phyloP scores from a whole-genome alignment of 2,888 invertebrate genomes.

The Abrostola triplasia region DNA sequence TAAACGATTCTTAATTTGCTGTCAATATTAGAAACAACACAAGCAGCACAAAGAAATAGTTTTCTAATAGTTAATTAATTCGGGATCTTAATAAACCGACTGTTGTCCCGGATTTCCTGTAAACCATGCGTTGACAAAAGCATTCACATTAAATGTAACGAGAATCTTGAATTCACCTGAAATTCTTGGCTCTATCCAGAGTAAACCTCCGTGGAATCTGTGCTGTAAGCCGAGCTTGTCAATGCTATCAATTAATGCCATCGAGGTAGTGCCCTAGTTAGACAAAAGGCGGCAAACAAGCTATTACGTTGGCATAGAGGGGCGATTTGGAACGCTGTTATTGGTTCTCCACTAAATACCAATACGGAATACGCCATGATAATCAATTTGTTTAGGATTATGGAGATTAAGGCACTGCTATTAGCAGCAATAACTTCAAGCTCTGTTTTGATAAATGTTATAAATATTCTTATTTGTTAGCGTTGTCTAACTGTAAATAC shows the following conservation, averaged over 20 bases:
- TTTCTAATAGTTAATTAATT: conserved; percentile 27
- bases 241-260: conserved; percentile 82
- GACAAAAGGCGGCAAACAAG: conserved; percentile 76
- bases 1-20: too few relatives aligned
- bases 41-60: conserved; percentile 14
- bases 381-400: conserved; percentile 41
- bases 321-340: conserved; percentile 64
- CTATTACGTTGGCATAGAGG: conserved; percentile 66
- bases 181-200: conserved; percentile 50
- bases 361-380: conserved; percentile 51
- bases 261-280: conserved; percentile 78
- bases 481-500: too few relatives aligned
- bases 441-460: conserved; percentile 9
- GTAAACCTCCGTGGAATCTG: conserved; percentile 61
- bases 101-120: conserved; percentile 7
- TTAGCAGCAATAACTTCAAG: conserved; percentile 28
- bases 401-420: conserved; percentile 24
- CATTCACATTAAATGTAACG: conserved; percentile 43
- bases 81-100: conserved; percentile 19
- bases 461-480: not conserved
- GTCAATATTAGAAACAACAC: too few relatives aligned
- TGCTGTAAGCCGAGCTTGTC: conserved; percentile 68
- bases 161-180: conserved; percentile 54
- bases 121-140: conserved; percentile 41
- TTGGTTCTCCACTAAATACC: conserved; percentile 62